Base-by-base conservation (phyloP, 2,113 vertebrate genomes). In the Ptyas mucosa region DNA sequence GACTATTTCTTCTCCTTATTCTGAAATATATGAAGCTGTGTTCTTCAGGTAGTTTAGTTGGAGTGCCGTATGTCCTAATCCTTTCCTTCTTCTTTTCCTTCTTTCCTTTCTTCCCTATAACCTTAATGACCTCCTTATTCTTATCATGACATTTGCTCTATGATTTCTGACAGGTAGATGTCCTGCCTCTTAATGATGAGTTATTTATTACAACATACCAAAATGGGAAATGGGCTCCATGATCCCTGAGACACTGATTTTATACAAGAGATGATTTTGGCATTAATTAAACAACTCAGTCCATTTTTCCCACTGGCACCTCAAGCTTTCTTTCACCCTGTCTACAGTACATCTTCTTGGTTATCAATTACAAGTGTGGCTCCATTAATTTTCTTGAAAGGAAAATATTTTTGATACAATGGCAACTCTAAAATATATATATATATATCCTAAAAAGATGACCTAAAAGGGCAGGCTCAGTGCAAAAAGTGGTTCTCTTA, bases 301-400 rank as follows among this genome's bases (percentile, higher is more conserved):
- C 20, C 88, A 43, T 52, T 46, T 34, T 91, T 15, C 93, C 52
- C 9, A 21, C 43, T 93, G 43, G 34, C 91, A 0, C 20, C 2
- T 93, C 55, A 87, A 43, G 53, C 55, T 93, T 87, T 43, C 54
- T 1, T 69, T 86, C 92, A 88, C 5, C 92, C 26, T 85, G 55
- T 49, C 93, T 88, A 90, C 92, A 92, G 53, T 93, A 81, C 8
- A 1, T 95, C 93, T 94, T 91, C 10, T 81, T 94, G 90, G 75
- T 96, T 96, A 97, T 96, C 93, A 95, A 75, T 93, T 89, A 23
- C n/a, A 86, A 85, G 81, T 29, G 75, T 54, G 95, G 95, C 89
- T 75, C 88, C 58, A 94, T 97, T 95, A 94, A 95, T 97, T 94
- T 97, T 96, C 92, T 95, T 95, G 88, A 94, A 97, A 96, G 89